Percentiles rank a stretch among this genome's conserved stretches.
Conservation (phyloP, 2,113 vertebrate species). For the Vulpes vulpes region DNA sequence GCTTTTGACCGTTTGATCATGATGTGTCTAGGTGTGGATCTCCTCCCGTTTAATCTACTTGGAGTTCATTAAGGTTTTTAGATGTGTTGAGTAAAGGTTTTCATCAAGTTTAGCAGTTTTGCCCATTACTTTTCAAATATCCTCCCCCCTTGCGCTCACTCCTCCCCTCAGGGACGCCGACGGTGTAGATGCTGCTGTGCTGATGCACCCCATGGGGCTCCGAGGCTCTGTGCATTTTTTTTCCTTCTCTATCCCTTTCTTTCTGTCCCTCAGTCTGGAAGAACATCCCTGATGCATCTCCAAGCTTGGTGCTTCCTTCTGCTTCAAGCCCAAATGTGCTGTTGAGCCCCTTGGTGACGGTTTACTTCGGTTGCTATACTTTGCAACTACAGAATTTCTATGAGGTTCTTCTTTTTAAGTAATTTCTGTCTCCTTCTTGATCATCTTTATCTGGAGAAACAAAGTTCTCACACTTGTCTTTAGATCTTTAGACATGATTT, state of each 20-base stretch:
- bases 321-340: background rate
- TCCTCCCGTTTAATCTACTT: background rate
- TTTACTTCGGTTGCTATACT: background rate
- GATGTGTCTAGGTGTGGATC: background rate
- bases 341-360: fast-evolving
- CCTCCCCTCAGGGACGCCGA: background rate
- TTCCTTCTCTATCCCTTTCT: background rate
- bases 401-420: background rate
- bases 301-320: background rate
- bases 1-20: background rate
- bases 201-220: background rate
- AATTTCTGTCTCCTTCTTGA: background rate
- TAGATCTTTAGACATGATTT: background rate
- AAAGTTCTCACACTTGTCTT: background rate
- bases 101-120: background rate
- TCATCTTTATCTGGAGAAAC: background rate
- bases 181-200: fast-evolving
- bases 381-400: background rate
- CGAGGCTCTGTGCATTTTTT: background rate
- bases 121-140: background rate
- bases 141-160: background rate
- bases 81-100: background rate
- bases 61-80: background rate
- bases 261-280: background rate
- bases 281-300: background rate